Percentiles rank a stretch among this genome's conserved stretches.
Conservation (phyloP, 2,888 invertebrate genomes). For the Peribatodes rhomboidaria region DNA sequence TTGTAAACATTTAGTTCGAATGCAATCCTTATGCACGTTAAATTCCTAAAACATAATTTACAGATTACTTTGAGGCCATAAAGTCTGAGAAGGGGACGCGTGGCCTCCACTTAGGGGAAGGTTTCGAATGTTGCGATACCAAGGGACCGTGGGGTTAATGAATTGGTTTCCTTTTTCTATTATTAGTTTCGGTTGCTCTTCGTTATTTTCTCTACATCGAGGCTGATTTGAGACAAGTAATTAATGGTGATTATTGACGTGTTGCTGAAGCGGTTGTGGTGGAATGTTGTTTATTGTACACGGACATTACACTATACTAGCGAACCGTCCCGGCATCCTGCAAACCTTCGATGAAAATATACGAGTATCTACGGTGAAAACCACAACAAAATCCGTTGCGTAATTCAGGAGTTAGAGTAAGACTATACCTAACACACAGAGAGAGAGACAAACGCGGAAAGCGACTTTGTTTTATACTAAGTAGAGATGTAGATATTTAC, state of each 20-base stretch:
- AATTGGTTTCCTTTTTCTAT: conserved; percentile 58
- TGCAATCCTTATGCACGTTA: conserved; percentile 16
- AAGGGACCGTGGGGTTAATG: conserved; percentile 51
- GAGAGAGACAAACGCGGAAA: too few species aligned
- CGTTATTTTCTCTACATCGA: conserved; percentile 42
- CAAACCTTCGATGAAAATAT: too few species aligned
- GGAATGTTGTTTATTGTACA: conserved; percentile 2
- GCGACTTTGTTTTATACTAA: not conserved
- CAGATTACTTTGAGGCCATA: conserved; percentile 35
- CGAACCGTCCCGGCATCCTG: not conserved
- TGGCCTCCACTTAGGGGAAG: conserved; percentile 22
- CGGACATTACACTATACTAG: not conserved
- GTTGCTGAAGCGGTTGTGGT: not conserved
- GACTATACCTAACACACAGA: too few species aligned
- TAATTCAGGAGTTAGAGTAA: too few species aligned
- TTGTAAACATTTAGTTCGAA: conserved; percentile 28
- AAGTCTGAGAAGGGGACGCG: conserved; percentile 32
- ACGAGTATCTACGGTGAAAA: too few species aligned
- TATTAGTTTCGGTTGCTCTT: conserved; percentile 55
- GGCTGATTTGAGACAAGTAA: conserved; percentile 14
- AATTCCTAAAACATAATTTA: conserved; percentile 31
- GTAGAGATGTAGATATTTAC: too few species aligned
- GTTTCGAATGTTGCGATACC: conserved; percentile 41
- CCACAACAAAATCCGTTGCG: too few species aligned
- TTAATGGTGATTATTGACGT: conserved; percentile 10